A percentile compares a stretch with the other conserved stretches of the same genome.
These are phyloP conservation scores for Tenualosa thibaudeaui DNA, from an alignment of 2,797 vertebrate species.

Conservation along the genomic window DNA sequence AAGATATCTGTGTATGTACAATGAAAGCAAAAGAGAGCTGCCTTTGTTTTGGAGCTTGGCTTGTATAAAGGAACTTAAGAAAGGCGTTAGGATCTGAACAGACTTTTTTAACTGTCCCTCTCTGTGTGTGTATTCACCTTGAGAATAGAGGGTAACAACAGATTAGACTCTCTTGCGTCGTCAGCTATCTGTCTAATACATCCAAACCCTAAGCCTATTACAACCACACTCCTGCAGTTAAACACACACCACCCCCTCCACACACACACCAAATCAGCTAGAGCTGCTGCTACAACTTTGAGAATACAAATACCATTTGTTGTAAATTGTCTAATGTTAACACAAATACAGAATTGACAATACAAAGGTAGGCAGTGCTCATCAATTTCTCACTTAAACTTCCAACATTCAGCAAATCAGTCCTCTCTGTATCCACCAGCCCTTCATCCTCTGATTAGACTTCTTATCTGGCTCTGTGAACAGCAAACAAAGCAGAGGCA, in stretches of 20 bases:
- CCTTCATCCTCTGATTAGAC: too few species aligned
- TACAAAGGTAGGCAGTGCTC: too few species aligned
- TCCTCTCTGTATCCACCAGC: too few species aligned
- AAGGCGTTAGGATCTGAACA: background rate
- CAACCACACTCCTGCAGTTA: conserved; percentile 51
- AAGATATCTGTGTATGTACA: background rate
- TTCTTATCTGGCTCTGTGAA: too few species aligned
- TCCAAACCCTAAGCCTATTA: conserved; percentile 73
- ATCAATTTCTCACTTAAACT: too few species aligned
- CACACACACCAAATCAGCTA: background rate
- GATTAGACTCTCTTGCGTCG: conserved; percentile 75
- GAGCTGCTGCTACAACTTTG: background rate
- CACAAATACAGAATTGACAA: too few species aligned
- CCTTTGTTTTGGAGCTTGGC: background rate
- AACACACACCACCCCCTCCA: conserved; percentile 26
- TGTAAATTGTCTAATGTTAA: conserved; percentile 8
- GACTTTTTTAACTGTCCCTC: too few species aligned
- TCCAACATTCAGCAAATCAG: too few species aligned
- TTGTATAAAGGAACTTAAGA: background rate
- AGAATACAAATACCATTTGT: background rate
- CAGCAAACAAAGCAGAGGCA: too few species aligned
- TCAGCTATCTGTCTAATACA: conserved; percentile 71
- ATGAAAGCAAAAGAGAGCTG: background rate
- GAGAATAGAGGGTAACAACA: conserved; percentile 57
- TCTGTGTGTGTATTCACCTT: conserved; percentile 69